Evolutionary conservation across 2,113 vertebrate species (phyloP).

Genomic region (Mus pahari): DNA sequence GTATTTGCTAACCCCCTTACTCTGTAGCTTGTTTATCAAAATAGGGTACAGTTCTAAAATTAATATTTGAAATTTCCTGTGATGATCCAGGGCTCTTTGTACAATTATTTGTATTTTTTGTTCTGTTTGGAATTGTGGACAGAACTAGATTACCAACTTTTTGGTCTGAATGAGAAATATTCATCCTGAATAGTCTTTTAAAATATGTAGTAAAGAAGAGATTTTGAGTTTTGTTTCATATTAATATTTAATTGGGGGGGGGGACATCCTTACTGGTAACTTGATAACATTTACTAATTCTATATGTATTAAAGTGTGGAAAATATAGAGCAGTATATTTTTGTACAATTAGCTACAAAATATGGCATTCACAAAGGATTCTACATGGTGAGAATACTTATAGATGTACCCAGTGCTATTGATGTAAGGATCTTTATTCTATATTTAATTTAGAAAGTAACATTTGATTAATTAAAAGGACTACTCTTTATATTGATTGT

Average conservation of each 20-base stretch:
- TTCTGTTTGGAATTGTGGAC: slow-evolving; percentile 75
- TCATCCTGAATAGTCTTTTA: slow-evolving; percentile 73
- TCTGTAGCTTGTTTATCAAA: slow-evolving; percentile 26
- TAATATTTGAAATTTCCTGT: slow-evolving; percentile 40
- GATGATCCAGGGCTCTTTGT: slow-evolving; percentile 71
- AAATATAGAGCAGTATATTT: neutral
- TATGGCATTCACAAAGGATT: neutral
- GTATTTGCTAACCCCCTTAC: neutral
- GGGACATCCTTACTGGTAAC: slow-evolving; percentile 44
- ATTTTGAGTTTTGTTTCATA: slow-evolving; percentile 64
- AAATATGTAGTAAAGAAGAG: slow-evolving; percentile 70
- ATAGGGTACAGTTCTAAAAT: neutral
- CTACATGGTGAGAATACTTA: slow-evolving; percentile 1
- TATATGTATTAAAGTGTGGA: slow-evolving; percentile 1
- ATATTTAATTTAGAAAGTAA: slow-evolving; percentile 9
- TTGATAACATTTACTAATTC: slow-evolving; percentile 70
- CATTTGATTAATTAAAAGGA: neutral
- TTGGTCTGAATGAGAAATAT: slow-evolving; percentile 69
- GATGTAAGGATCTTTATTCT: neutral
- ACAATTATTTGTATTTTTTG: slow-evolving; percentile 60
- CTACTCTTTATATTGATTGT: neutral
- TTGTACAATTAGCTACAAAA: slow-evolving; percentile 40
- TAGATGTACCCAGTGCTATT: slow-evolving; percentile 36
- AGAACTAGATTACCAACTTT: slow-evolving; percentile 57
- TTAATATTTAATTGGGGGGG: neutral